Conservation (phyloP, 1,140 invertebrate genomes). For the Tetramorium parvispinum region DNA sequence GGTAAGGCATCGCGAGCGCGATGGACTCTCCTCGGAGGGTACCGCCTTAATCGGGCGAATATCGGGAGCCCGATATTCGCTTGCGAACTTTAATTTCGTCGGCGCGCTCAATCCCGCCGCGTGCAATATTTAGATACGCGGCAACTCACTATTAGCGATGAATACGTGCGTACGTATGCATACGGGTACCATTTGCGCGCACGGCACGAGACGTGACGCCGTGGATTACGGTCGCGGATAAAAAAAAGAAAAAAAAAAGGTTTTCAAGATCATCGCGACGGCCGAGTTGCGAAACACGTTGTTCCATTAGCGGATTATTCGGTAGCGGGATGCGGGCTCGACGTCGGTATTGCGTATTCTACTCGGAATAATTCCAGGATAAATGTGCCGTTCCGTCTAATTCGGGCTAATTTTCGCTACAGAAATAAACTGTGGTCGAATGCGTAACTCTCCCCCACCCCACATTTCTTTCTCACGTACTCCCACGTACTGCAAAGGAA, state of each 20-base stretch:
- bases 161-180: neutral
- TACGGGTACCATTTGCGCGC: conserved; percentile 19
- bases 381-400: neutral
- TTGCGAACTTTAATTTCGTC: neutral
- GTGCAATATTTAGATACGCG: conserved; percentile 14
- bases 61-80: neutral
- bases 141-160: neutral
- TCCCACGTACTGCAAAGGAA: neutral
- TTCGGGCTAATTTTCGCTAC: neutral
- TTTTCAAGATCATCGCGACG: conserved; percentile 43
- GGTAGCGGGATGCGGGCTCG: conserved; percentile 36
- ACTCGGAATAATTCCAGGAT: conserved; percentile 1
- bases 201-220: neutral
- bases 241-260: conserved; percentile 1
- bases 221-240: neutral
- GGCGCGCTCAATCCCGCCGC: neutral
- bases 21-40: neutral
- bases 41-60: neutral
- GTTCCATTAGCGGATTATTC: conserved; percentile 32
- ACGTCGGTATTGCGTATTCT: neutral
- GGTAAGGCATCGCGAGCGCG: neutral
- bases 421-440: neutral
- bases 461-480: neutral
- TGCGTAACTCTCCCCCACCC: neutral
- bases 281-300: conserved; percentile 16